Conservation (phyloP, 1,140 invertebrate species). For the Drosophila suzukii region DNA sequence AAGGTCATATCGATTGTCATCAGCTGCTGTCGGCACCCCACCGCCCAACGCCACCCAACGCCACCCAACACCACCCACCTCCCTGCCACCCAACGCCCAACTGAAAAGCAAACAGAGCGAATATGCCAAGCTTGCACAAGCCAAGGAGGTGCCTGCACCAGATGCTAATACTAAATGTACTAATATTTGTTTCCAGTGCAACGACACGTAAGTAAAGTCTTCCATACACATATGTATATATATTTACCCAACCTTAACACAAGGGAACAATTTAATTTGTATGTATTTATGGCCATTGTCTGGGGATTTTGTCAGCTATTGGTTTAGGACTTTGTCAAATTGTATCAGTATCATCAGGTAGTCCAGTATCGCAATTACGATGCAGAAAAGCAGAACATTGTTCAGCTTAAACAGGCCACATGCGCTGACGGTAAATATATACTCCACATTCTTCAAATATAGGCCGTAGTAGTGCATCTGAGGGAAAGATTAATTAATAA, state of each 20-base stretch:
- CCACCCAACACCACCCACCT: neutral
- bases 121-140: conserved; percentile 38
- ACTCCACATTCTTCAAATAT: conserved; percentile 47
- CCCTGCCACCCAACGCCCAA: neutral
- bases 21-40: conserved; percentile 24
- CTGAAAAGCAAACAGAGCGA: conserved; percentile 18
- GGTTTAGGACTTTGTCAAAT: conserved; percentile 69
- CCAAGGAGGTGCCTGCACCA: conserved; percentile 51
- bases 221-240: neutral
- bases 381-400: conserved; percentile 56
- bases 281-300: conserved; percentile 34
- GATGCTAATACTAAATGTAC: conserved; percentile 55
- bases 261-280: conserved; percentile 33
- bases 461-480: conserved; percentile 59
- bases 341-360: conserved; percentile 72
- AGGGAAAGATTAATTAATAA: neutral
- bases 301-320: conserved; percentile 34
- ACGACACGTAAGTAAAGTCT: conserved; percentile 55
- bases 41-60: neutral
- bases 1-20: conserved; percentile 76
- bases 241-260: conserved; percentile 12
- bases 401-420: conserved; percentile 67
- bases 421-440: conserved; percentile 37
- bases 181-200: conserved; percentile 69
- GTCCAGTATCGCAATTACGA: conserved; percentile 50